Evolutionary conservation across 2,797 vertebrate species (phyloP), one percentile per base, ranked within the genome.

Genomic region (Geotrypetes seraphini): DNA sequence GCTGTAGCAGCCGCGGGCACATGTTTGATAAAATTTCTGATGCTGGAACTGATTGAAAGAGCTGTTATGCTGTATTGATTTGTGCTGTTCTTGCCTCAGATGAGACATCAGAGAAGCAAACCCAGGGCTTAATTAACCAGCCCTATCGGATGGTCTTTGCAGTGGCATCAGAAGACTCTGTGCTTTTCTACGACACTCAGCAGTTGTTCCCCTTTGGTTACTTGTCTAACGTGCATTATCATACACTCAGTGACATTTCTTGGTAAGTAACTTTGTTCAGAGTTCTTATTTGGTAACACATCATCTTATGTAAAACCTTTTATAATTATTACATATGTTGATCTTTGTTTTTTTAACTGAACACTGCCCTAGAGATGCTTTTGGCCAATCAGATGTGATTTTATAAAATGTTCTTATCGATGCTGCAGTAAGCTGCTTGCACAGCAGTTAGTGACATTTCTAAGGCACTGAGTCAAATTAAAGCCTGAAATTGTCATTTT

Each of bases 111-210:
- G 55, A 76, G 47, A 39, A 65, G 5, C 41, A 28, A 0, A 12
- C 41, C 3, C 24, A 43, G 27, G 36, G 80, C 39, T 46, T 86
- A 1, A 81, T 91, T 36, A 69, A 69, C 53, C 54, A 97, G 50
- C 89, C 93, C 1, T 99, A 99, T 60, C 89, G 93, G 2, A 51
- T 99, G 77, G 86, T 99, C 49, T 97, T 98, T 19, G 94, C 96
- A 1, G 90, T 99, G 58, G 94, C 94, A 6, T 95, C 94, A 0
- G 96, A 98, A 54, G 93, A 99, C 66, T 90, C 94, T 0, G 74
- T 99, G 56, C 81, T 89, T 18, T 63, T 99, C 25, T 99, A 98
- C 13, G 96, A 99, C 47, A 96, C 93, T 0, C 89, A 99, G 59
- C 96, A 99, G 70, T 69, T 69, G 1, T 77, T 91, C 50, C 96